These are phyloP conservation scores for Echeneis naucrates DNA, from an alignment of 2,797 vertebrate genomes.

Conservation along the genomic window DNA sequence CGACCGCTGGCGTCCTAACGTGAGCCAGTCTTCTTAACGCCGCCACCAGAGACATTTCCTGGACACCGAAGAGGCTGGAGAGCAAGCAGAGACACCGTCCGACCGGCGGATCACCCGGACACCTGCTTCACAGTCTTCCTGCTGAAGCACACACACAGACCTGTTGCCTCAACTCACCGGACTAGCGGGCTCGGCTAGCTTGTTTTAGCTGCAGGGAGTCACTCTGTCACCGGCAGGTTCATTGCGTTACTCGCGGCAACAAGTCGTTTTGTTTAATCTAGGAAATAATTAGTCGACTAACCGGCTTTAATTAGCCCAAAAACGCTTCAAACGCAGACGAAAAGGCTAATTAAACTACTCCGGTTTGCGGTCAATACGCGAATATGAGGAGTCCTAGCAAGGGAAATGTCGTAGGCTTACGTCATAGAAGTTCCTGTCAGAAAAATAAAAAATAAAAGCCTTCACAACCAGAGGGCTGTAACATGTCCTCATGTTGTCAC, in stretches of 20 bases:
- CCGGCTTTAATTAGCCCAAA: not conserved
- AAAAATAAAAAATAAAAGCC: slow-evolving; percentile 24
- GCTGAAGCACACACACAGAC: too few relatives aligned
- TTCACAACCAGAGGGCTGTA: rapidly evolving
- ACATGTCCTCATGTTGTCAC: not conserved
- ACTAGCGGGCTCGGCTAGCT: slow-evolving; percentile 36
- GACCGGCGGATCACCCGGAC: not conserved
- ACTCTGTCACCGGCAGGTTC: slow-evolving; percentile 54
- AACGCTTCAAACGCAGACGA: too few relatives aligned
- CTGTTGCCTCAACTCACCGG: not conserved
- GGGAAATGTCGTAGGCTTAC: rapidly evolving
- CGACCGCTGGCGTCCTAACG: slow-evolving; percentile 20
- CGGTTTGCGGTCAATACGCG: not conserved
- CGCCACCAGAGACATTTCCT: slow-evolving; percentile 66
- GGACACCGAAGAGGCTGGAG: rapidly evolving
- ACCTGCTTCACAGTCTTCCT: too few relatives aligned
- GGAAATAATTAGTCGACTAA: not conserved
- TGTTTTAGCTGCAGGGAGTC: slow-evolving; percentile 47
- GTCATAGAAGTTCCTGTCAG: not conserved
- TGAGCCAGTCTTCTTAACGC: slow-evolving; percentile 54
- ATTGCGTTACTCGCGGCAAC: slow-evolving; percentile 45
- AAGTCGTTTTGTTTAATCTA: not conserved
- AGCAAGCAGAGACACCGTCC: too few relatives aligned
- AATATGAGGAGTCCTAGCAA: not conserved
- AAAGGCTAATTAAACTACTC: not conserved